A percentile compares a stretch with the other conserved stretches of the same genome.
Evolutionary conservation across 2,888 invertebrate genomes (phyloP).

Genomic region (Scaptomyza reducta): DNA sequence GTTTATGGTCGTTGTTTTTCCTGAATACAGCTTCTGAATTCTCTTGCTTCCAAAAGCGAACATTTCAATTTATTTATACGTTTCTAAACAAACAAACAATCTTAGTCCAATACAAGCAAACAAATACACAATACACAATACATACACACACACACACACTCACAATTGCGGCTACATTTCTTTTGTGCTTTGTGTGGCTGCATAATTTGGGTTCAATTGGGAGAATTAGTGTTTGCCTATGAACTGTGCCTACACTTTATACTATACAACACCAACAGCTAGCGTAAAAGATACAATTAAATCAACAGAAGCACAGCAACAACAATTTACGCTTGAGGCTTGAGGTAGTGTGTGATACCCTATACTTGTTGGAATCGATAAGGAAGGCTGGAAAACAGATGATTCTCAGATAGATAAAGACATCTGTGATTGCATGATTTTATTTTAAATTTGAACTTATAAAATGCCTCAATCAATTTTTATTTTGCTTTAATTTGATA

Average conservation of each 20-base stretch:
- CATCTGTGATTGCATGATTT: not conserved
- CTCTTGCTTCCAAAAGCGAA: constrained; percentile 20
- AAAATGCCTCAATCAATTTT: not conserved
- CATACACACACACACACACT: not conserved
- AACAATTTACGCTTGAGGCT: constrained; percentile 19
- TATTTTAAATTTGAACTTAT: too few relatives aligned
- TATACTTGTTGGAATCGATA: too few relatives aligned
- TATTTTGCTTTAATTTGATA: not conserved
- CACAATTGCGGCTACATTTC: constrained; percentile 19
- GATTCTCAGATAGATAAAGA: not conserved
- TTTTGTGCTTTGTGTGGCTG: constrained; percentile 32
- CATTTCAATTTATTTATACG: constrained; percentile 54
- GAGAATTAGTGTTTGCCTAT: constrained; percentile 62
- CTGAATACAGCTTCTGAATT: constrained; percentile 22
- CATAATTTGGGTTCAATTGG: constrained; percentile 67
- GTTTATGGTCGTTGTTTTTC: constrained; percentile 40
- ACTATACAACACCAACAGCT: constrained; percentile 23
- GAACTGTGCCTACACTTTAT: constrained; percentile 41
- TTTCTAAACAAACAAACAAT: constrained; percentile 61
- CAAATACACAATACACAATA: not conserved
- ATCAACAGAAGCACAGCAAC: not conserved
- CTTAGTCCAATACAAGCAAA: constrained; percentile 6
- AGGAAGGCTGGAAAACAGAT: not conserved
- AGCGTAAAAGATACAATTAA: constrained; percentile 1
- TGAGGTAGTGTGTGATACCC: not conserved